Conservation (phyloP, 2,888 invertebrate species). For the Trichacis sp. region DNA sequence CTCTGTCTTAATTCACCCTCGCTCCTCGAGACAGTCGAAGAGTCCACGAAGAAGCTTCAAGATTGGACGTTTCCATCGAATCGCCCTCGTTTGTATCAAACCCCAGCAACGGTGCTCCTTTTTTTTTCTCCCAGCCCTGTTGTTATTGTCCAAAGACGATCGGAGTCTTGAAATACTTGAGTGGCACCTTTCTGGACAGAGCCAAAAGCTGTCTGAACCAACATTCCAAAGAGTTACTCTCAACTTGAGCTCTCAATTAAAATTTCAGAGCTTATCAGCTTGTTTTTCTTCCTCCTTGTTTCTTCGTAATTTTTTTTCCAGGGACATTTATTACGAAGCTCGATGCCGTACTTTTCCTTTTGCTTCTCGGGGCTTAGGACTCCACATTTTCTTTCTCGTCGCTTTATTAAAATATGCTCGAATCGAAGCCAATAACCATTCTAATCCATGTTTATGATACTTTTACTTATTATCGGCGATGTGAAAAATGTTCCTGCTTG, state of each 20-base stretch:
- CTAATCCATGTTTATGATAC: slow-evolving; percentile 55
- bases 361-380: slow-evolving; percentile 37
- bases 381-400: slow-evolving; percentile 64
- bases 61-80: slow-evolving; percentile 41
- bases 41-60: slow-evolving; percentile 16
- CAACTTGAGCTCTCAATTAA: no score
- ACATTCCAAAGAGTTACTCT: no score
- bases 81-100: slow-evolving; percentile 25
- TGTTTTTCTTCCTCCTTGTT: slow-evolving; percentile 30
- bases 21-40: slow-evolving; percentile 45
- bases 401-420: slow-evolving; percentile 61
- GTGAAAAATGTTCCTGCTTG: no score
- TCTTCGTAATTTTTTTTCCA: slow-evolving; percentile 23
- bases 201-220: slow-evolving; percentile 5
- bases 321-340: slow-evolving; percentile 21
- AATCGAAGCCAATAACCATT: slow-evolving; percentile 57
- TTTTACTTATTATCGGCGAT: slow-evolving; percentile 34
- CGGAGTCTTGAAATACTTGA: slow-evolving; percentile 14
- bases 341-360: slow-evolving; percentile 32
- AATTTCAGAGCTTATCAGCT: no score
- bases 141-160: slow-evolving; percentile 4
- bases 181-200: slow-evolving; percentile 30
- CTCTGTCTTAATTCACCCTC: slow-evolving; percentile 52
- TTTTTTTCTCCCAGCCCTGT: background rate
- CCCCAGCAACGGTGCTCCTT: slow-evolving; percentile 1